Percentiles rank a stretch among this genome's conserved stretches.
These are phyloP conservation scores for Lutjanus erythropterus DNA, from an alignment of 2,113 vertebrate genomes.

Conservation along the genomic window DNA sequence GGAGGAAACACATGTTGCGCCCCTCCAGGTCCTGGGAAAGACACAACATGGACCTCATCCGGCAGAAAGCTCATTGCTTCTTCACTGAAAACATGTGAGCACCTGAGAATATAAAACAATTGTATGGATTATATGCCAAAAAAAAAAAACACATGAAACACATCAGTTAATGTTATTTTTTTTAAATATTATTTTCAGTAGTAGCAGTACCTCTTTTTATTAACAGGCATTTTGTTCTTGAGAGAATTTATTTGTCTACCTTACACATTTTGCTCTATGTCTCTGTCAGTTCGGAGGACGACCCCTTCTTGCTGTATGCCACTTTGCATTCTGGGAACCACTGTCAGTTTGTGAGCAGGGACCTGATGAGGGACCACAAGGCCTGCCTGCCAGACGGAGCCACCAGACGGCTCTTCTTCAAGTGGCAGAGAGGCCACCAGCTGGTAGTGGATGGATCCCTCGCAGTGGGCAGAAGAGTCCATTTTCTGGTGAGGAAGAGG, in stretches of 20 bases:
- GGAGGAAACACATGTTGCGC: slow-evolving; percentile 94
- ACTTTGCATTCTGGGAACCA: slow-evolving; percentile 92
- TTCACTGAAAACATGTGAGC: slow-evolving; percentile 96
- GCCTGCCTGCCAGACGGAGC: slow-evolving; percentile 87
- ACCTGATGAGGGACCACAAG: slow-evolving; percentile 97
- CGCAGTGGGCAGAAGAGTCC: slow-evolving; percentile 71
- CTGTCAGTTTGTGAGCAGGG: slow-evolving; percentile 92
- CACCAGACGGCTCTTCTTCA: slow-evolving; percentile 91
- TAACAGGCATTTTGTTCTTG: neutral
- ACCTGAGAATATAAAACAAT: neutral
- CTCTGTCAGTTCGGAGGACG: slow-evolving; percentile 91
- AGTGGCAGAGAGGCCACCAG: slow-evolving; percentile 98
- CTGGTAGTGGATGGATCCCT: slow-evolving; percentile 74
- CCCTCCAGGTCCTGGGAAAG: slow-evolving; percentile 84
- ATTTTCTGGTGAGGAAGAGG: slow-evolving; percentile 88
- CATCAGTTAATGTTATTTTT: neutral
- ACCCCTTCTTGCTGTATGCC: slow-evolving; percentile 95
- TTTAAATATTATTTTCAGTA: neutral
- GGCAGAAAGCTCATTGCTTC: slow-evolving; percentile 92
- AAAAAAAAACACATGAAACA: neutral
- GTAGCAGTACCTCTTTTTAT: neutral
- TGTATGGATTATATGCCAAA: neutral
- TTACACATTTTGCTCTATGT: neutral
- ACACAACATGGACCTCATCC: slow-evolving; percentile 86
- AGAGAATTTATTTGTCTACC: neutral